phyloP scores from a whole-genome alignment of 2,113 vertebrate species.

The Alethe diademata region DNA sequence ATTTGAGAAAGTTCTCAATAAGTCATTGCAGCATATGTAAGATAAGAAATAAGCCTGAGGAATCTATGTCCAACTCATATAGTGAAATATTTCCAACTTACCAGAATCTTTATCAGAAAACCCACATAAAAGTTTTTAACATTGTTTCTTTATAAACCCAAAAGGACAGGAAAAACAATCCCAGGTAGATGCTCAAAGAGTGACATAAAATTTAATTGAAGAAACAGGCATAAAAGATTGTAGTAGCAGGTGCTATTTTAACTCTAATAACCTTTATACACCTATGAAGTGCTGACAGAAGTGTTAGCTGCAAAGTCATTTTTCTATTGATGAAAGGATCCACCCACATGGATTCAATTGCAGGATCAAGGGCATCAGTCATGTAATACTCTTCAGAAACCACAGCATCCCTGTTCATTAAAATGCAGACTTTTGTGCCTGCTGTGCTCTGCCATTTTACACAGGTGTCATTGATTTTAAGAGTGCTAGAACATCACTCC shows the following conservation, averaged over 20 bases:
- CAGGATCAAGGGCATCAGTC: slow-evolving; percentile 51
- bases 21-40: not conserved
- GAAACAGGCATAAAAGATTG: not conserved
- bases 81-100: not conserved
- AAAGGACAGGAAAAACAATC: not conserved
- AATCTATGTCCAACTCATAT: not conserved
- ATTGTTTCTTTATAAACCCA: not conserved
- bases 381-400: slow-evolving; percentile 56
- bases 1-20: not conserved
- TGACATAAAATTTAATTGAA: slow-evolving; percentile 6
- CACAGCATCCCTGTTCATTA: slow-evolving; percentile 42
- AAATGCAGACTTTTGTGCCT: slow-evolving; percentile 43
- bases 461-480: slow-evolving; percentile 60
- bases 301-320: not conserved
- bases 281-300: slow-evolving; percentile 52
- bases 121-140: not conserved
- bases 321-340: slow-evolving; percentile 46
- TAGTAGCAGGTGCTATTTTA: slow-evolving; percentile 51
- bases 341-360: slow-evolving; percentile 64
- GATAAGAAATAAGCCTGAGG: not conserved
- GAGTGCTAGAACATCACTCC: slow-evolving; percentile 44
- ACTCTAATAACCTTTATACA: slow-evolving; percentile 24
- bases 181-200: not conserved
- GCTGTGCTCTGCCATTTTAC: slow-evolving; percentile 45
- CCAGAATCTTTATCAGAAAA: not conserved